Conservation (phyloP, 2,113 vertebrate genomes). For the Pica pica region DNA sequence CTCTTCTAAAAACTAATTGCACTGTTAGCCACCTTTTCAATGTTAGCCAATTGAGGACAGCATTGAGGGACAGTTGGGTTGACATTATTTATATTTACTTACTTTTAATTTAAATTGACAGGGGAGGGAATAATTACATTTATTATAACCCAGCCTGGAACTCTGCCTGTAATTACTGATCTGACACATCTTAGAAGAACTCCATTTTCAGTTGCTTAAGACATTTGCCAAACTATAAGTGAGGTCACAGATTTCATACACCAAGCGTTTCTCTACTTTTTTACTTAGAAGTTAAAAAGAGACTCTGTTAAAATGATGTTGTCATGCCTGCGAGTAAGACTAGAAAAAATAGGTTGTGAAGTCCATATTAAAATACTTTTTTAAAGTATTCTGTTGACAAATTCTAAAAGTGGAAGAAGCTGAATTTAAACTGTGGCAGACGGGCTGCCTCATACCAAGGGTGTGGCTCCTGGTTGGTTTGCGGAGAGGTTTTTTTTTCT, state of each 20-base stretch:
- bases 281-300: neutral
- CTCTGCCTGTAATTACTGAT: conserved; percentile 44
- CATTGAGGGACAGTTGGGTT: neutral
- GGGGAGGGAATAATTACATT: conserved; percentile 30
- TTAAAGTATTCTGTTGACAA: neutral
- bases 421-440: conserved; percentile 38
- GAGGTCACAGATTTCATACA: neutral
- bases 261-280: neutral
- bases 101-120: conserved; percentile 20
- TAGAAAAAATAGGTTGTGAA: neutral
- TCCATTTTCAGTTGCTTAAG: conserved; percentile 13
- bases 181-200: conserved; percentile 28
- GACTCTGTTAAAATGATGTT: neutral
- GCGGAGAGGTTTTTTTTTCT: neutral
- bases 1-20: conserved; percentile 1
- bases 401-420: conserved; percentile 37
- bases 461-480: conserved; percentile 36
- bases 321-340: neutral
- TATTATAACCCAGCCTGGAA: conserved; percentile 36
- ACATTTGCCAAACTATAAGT: neutral
- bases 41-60: neutral
- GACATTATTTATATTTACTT: conserved; percentile 37
- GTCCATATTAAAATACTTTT: neutral
- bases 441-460: conserved; percentile 13
- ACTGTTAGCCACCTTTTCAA: neutral